A percentile compares a stretch with the other conserved stretches of the same genome.
Conservation (phyloP, 2,888 invertebrate species). For the Merodon equestris region DNA sequence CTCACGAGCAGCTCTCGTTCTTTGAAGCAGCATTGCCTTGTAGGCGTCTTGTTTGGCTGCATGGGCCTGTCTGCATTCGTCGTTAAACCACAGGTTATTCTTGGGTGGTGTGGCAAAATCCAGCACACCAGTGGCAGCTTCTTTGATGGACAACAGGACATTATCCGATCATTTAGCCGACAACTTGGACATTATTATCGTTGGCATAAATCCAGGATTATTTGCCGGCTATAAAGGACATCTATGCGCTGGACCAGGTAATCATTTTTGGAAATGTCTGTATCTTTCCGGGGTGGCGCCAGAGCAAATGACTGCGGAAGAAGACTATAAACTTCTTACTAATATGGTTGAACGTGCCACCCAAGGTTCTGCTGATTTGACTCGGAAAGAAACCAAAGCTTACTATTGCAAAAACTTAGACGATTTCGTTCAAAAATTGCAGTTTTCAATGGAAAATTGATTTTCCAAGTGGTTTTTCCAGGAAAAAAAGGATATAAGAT, state of each 20-base stretch:
- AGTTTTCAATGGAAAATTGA: constrained; percentile 98
- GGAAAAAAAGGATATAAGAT: constrained; percentile 98
- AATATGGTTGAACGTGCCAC: constrained; percentile 98
- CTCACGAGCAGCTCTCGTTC: no score
- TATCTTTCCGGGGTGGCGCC: constrained; percentile 95
- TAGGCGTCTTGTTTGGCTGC: no score
- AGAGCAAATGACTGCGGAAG: constrained; percentile 97
- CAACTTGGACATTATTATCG: constrained; percentile 98
- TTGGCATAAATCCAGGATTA: constrained; percentile 98
- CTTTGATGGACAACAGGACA: no score
- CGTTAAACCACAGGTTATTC: no score
- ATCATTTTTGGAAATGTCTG: constrained; percentile 99
- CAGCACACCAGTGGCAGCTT: no score
- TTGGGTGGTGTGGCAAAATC: no score
- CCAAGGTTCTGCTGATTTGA: constrained; percentile 96
- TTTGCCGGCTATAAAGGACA: constrained; percentile 99
- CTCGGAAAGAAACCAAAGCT: constrained; percentile 95
- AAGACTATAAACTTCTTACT: constrained; percentile 95
- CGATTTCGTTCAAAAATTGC: constrained; percentile 97
- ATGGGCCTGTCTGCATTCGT: no score
- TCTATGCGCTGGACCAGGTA: constrained; percentile 98
- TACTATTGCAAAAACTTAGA: constrained; percentile 92
- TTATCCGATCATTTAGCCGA: constrained; percentile 95
- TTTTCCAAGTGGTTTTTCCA: constrained; percentile 98
- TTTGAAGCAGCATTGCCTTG: no score